phyloP scores from a whole-genome alignment of 2,113 vertebrate genomes.

The Odocoileus hemionus region DNA sequence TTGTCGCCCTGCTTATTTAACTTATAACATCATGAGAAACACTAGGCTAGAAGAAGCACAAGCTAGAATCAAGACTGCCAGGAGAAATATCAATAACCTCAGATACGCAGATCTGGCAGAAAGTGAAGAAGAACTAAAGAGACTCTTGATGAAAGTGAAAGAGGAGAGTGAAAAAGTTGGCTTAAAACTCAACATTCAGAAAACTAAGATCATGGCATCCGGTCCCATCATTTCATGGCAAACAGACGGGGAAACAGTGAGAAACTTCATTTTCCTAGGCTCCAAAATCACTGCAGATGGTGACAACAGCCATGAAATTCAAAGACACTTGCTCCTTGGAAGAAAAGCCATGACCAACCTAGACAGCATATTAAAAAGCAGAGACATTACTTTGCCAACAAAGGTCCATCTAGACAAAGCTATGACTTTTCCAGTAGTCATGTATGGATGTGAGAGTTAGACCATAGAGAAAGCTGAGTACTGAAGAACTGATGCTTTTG shows the following conservation, averaged over 20 bases:
- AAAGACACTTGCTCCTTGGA: neutral
- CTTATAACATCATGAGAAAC: neutral
- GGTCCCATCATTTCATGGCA: neutral
- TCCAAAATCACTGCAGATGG: too few species aligned
- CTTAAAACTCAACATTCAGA: neutral
- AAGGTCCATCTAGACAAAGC: neutral
- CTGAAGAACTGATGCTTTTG: neutral
- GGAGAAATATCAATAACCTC: neutral
- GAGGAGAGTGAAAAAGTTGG: neutral
- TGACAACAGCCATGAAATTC: too few species aligned
- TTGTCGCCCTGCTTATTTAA: neutral
- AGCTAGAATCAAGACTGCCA: neutral
- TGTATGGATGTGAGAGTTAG: neutral
- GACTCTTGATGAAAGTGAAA: neutral
- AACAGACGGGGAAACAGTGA: neutral
- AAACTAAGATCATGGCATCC: neutral
- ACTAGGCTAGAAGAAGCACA: neutral
- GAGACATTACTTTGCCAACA: neutral
- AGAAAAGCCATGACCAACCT: neutral
- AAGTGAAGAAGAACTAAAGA: neutral
- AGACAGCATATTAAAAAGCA: neutral
- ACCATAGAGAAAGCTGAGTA: neutral
- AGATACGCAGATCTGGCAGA: neutral
- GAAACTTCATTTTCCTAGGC: too few species aligned
- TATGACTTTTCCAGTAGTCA: neutral